Evolutionary conservation across 2,113 vertebrate genomes (phyloP), one percentile per base, ranked within the genome.

Genomic region (Elaphurus davidianus): DNA sequence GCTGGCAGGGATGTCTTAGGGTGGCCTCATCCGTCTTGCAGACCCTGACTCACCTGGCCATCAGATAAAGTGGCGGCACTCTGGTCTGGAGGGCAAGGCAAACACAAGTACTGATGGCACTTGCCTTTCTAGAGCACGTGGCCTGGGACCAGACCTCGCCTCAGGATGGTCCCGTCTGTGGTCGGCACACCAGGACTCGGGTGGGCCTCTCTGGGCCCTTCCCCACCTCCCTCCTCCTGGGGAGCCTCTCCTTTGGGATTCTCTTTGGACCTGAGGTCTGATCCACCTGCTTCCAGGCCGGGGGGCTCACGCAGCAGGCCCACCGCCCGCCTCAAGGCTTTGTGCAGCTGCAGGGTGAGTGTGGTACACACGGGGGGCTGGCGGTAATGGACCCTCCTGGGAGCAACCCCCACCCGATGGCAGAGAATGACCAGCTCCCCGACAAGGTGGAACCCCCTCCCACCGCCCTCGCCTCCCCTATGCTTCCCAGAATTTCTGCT

Each of bases 101-200:
- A 3, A 33, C 62, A 15, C 25, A 43, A 3, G 30, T 25, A 2
- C 1, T 0, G 7, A 4, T 4, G 30, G 59, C 47, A 1, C 52
- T 54, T 60, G 12, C 25, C 9, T 1, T 23, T 13, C 64, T 13
- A 7, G 45, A 57, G 45, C 79, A 27, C 2, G 4, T 10, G 9
- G 4, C 60, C 85, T 64, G 59, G 47, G 50, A 13, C 50, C 71
- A 40, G 11, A 21, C 6, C 13, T 50, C 16, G 10, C 59, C 19
- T 10, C 25, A 0, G 11, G 40, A 71, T 40, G 3, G 25, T 4
- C 40, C 85, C 21, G 30, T 16, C 36, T 47, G 6, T 8, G 3
- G 23, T 64, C 4, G 8, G 33, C 67, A 25, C 16, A 64, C 59
- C 36, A 15, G 21, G 28, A 14, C 14, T 54, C 5, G 7, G 47